Evolutionary conservation across 2,888 invertebrate species (phyloP), one percentile per base, ranked within the genome.

Genomic region (Unio delphinus): DNA sequence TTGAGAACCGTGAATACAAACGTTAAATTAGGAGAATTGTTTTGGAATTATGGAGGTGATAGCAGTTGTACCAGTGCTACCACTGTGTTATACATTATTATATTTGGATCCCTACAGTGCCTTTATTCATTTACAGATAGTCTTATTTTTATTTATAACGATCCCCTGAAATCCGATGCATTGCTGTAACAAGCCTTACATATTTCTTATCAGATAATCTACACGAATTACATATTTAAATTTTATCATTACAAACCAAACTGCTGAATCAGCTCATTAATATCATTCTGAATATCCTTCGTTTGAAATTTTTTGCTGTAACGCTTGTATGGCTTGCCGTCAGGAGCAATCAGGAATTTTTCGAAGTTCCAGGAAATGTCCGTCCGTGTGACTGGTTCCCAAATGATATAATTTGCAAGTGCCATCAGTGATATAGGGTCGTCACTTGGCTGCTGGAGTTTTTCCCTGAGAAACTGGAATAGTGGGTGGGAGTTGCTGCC

Each of bases 281-380:
- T 86, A 64, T 88, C 88, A 26, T 76, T 72, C 45, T 79, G 72
- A 20, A 88, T 69, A 34, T 84, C 73, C 17, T 70, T 78, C 6
- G 86, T 85, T 59, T 80, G 76, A 67, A 72, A 83, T 26, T 80
- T 72, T 62, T 79, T 78, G 74, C 87, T 86, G 79, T 86, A 89
- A 62, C 90, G 80, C 62, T 81, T 81, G 60, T 83, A 79, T 3
- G 90, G 89, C 54, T 80, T 75, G 3, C 90, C 90, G 18, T 84
- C 80, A 1, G 80, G 79, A n/a, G 73, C 83, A 61, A 90, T 79
- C 4, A 90, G 82, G 77, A 90, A 90, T 77, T 90, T 90, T 76
- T 90, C 90, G 72, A 90, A 90, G 78, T 90, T 90, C 89, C 89
- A 90, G 7, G 86, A 70, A 57, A 90, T 80, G 76, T 90, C 90